Evolutionary conservation across 1,140 invertebrate genomes (phyloP), one percentile per base, ranked within the genome.

Genomic region (Hycleus phaleratus): DNA sequence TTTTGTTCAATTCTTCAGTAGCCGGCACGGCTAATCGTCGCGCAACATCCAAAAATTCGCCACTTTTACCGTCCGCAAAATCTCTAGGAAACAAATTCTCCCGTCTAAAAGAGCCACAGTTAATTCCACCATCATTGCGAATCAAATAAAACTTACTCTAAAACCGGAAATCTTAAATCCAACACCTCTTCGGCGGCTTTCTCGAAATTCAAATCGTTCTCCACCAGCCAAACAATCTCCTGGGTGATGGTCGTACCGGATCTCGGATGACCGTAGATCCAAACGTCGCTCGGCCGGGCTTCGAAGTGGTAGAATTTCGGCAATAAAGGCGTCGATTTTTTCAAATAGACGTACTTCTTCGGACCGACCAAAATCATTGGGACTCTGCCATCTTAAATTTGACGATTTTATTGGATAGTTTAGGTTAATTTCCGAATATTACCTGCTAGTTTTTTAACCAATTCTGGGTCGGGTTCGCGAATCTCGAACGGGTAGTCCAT

Each of bases 211-310:
- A 87, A 75, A 64, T 86, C 74, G 62, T 88, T 86, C 4, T 77
- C 78, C 26, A 91, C 68, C 40, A 88, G 73, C 84, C 86, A 90
- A 1, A 87, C 77, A 55, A 90, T 76, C 71, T 90, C 88, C 67
- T 88, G 83, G 85, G 79, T 79, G 84, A 84, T 86, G 10, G 84
- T 86, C 38, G 85, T 85, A n/a, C 84, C 81, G 70, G 87, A 89
- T 73, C 88, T 78, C 3, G 88, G 88, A 72, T 83, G 88, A 1
- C 85, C 85, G 5, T 82, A 65, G 83, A 85, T 87, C 75, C 85
- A 89, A 0, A 82, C 75, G 66, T 90, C 88, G 62, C 77, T 76
- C 0, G 77, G 64, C 47, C 40, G 9, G 4, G 40, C 9, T 11
- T 42, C 9, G 10, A 42, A 42, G 10, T 42, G 4, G 40, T 42